Percentiles rank a stretch among this genome's conserved stretches.
These are phyloP conservation scores for Anastatus disparis DNA, from an alignment of 1,140 invertebrate genomes.

Conservation along the genomic window DNA sequence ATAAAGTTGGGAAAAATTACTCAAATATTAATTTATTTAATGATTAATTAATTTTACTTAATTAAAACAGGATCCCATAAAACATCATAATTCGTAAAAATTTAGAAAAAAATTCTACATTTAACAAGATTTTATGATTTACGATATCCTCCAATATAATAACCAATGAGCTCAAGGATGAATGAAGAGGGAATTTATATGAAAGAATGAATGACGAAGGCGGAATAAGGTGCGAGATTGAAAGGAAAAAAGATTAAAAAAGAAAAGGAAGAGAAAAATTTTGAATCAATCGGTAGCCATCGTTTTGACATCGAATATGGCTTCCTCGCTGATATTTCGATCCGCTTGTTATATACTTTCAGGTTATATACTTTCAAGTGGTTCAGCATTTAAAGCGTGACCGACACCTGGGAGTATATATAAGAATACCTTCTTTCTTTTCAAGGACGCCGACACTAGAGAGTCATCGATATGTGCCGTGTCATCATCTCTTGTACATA, in stretches of 20 bases:
- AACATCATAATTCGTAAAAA: no score
- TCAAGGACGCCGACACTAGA: slow-evolving; percentile 59
- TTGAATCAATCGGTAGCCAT: slow-evolving; percentile 38
- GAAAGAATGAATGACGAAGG: slow-evolving; percentile 3
- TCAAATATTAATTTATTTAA: no score
- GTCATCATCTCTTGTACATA: slow-evolving; percentile 63
- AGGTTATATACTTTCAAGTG: slow-evolving; percentile 53
- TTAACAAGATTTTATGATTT: no score
- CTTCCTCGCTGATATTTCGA: slow-evolving; percentile 61
- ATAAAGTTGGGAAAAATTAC: no score
- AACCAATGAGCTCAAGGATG: not conserved
- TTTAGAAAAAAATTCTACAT: no score
- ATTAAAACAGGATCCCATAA: no score
- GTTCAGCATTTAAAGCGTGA: slow-evolving; percentile 61
- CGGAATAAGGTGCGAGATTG: slow-evolving; percentile 23
- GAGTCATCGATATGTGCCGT: slow-evolving; percentile 53
- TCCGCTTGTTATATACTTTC: slow-evolving; percentile 62
- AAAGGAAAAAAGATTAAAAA: slow-evolving; percentile 9
- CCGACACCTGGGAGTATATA: slow-evolving; percentile 62
- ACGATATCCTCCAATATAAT: no score
- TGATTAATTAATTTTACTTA: no score
- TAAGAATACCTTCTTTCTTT: slow-evolving; percentile 51
- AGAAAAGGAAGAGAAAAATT: slow-evolving; percentile 16
- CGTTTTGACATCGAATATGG: slow-evolving; percentile 61
- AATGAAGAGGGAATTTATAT: no score